Evolutionary conservation across 2,888 invertebrate genomes (phyloP), one percentile per base, ranked within the genome.

Genomic region (Cephus sareptanus): DNA sequence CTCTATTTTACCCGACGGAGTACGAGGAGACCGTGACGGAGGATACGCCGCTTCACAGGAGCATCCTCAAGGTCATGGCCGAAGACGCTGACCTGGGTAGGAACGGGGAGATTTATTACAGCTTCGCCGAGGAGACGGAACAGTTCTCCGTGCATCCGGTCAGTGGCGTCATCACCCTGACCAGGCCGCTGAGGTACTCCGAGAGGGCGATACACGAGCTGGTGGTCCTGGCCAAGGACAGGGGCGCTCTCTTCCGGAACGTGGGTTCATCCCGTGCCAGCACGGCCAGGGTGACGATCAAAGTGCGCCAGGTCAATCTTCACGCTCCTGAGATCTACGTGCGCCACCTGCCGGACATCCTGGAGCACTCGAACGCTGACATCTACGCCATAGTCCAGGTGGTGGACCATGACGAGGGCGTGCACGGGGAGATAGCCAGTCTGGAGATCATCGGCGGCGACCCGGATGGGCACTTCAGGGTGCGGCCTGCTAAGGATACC

Each of bases 91-190:
- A 99, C 92, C 93, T 97, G 68, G 99, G 99, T 3, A 94, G 97
- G 86, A 99, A 99, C 92, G 98, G 98, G 1, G 98, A 99, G 93
- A 97, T 99, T 86, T 99, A 99, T 92, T 99, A 98, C 92, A 98
- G 97, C 91, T 95, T 99, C 87, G 93, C 94, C 75, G 95, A 96
- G 85, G 94, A 94, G 79, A 97, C 96, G 73, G 96, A 96, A 88
- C 95, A 95, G 86, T 99, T 99, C 91, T 96, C 97, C 68, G 95
- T 99, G 79, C 98, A 99, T 92, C 98, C 98, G 1, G 97, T 97
- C 77, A 96, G 96, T 74, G 99, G 99, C 13, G 94, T 97, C 35
- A 95, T 99, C 80, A 96, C 96, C 30, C 93, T 98, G 31, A 97
- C 97, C 71, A 94, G 96, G 83, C 95, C 95, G 30, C 93, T 98